Evolutionary conservation across 2,113 vertebrate genomes (phyloP), one percentile per base, ranked within the genome.

Genomic region (Pluvianellus socialis): DNA sequence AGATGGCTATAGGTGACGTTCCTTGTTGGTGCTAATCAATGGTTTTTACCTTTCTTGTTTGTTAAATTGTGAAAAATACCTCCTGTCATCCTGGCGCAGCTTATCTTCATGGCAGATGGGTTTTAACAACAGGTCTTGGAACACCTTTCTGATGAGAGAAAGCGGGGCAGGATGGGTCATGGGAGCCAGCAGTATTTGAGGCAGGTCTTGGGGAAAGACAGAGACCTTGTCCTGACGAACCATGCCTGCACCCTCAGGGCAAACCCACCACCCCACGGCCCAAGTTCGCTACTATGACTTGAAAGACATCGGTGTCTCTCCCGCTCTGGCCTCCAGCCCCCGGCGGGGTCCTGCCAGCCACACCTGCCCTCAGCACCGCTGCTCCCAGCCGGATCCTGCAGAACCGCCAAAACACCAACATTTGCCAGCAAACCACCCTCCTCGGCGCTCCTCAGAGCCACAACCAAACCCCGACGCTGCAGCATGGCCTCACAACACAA

Each of bases 91-190:
- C n/a, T 32, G 28, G 47, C 12, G 1, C 7, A 38, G 40, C 26
- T 50, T 49, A 10, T 53, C 53, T 59, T 72, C 0, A 1, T 17
- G 33, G 72, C 67, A 73, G 44, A 42, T 0, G 7, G 10, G 8
- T 63, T 86, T 58, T 56, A 75, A 72, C 11, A 32, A 45, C 19
- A 44, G 12, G 7, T 16, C 45, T 66, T 49, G 27, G 38, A 85
- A 70, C 32, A 35, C 5, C 32, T 58, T 83, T 61, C 61, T 62
- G 75, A 33, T 7, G 23, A 47, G 24, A 72, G 6, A 22, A 77
- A 33, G 50, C 2, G 28, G 30, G 1, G 0, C 2, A 3, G 45
- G 38, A 52, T 33, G 58, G 15, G 30, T 53, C 38, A 38, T 3
- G 7, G 6, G 19, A 14, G 19, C 53, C 44, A 79, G 30, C 18